Base-by-base conservation (phyloP, 2,888 invertebrate genomes). In the Drosophila meridiana region DNA sequence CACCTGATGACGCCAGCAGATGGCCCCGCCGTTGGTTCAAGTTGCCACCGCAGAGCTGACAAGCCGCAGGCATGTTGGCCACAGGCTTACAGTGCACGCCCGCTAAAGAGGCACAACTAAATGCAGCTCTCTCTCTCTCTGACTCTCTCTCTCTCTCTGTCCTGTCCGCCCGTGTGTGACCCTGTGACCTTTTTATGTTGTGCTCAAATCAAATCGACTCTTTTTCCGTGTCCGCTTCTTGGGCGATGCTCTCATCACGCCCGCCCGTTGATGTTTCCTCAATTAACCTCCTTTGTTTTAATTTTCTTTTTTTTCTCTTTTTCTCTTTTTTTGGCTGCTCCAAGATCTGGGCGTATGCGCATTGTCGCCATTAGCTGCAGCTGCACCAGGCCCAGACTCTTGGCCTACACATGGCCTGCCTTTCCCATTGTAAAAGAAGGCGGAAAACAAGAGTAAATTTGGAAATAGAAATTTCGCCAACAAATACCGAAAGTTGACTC, bases 221-320 rank as follows among this genome's bases (percentile, higher is more conserved):
- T 81, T 73, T 80, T 69, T 76, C 67, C 68, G 53, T 72, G 80
- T 69, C 78, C 81, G 87, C 90, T 78, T 76, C 87, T 76, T 87
- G 89, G 87, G 89, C 89, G 90, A 90, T 87, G 85, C 90, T 87
- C 85, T 74, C 85, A 87, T 84, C 87, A 87, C 87, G 90, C 87
- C 87, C 82, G 78, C 64, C 64, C 71, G 72, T 74, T 78, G 88
- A 90, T 87, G 87, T 87, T 87, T 80, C 90, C 89, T 90, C 87
- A 87, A 87, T 87, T 87, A 87, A 89, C 87, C 87, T 80, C 85
- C 80, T 90, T 58, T 47, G 56, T 70, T 55, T 38, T 40, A 20
- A 1, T 38, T 34, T 67, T 38, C 53, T 61, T 42, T 48, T 36
- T 30, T 48, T 43, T 28, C 40, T 40, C 2, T 47, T 28, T 13